A percentile compares a stretch with the other conserved stretches of the same genome.
phyloP scores from a whole-genome alignment of 2,797 vertebrate species.

The Etheostoma perlongum region DNA sequence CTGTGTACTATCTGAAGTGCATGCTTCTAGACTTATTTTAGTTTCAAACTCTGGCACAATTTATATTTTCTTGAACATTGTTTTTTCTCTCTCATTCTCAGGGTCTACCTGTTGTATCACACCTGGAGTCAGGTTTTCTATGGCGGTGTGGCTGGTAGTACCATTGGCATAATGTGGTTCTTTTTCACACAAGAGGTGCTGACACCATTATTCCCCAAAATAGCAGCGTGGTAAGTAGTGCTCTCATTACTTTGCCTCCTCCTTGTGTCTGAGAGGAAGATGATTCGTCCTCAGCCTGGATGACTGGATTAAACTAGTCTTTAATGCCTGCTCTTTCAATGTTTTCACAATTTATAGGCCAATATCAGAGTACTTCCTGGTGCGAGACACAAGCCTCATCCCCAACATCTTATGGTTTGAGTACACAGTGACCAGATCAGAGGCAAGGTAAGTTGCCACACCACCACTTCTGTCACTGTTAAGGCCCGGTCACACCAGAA shows the following conservation, averaged over 20 bases:
- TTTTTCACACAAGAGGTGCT: conserved; percentile 97
- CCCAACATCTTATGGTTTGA: conserved; percentile 99
- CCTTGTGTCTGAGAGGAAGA: conserved; percentile 47
- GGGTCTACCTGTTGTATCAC: conserved; percentile 98
- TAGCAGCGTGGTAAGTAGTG: conserved; percentile 94
- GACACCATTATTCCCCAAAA: conserved; percentile 97
- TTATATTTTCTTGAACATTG: background rate
- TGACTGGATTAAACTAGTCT: conserved; percentile 12
- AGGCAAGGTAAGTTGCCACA: conserved; percentile 89
- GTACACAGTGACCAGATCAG: conserved; percentile 98
- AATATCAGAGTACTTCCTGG: conserved; percentile 97
- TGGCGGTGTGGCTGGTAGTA: conserved; percentile 90
- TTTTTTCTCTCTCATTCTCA: conserved; percentile 65
- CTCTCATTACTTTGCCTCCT: conserved; percentile 47
- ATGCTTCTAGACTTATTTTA: background rate
- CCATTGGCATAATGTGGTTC: conserved; percentile 95
- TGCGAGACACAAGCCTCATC: conserved; percentile 98
- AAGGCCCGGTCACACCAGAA: background rate
- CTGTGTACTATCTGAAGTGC: background rate
- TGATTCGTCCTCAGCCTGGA: conserved; percentile 30
- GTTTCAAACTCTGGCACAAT: background rate
- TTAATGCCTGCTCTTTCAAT: background rate
- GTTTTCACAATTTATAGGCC: conserved; percentile 85
- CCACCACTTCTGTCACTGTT: background rate
- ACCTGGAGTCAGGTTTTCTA: conserved; percentile 97